Percentiles rank a stretch among this genome's conserved stretches.
These are phyloP conservation scores for Aphelenchoides fujianensis DNA, from an alignment of 1,140 invertebrate species.

Conservation along the genomic window DNA sequence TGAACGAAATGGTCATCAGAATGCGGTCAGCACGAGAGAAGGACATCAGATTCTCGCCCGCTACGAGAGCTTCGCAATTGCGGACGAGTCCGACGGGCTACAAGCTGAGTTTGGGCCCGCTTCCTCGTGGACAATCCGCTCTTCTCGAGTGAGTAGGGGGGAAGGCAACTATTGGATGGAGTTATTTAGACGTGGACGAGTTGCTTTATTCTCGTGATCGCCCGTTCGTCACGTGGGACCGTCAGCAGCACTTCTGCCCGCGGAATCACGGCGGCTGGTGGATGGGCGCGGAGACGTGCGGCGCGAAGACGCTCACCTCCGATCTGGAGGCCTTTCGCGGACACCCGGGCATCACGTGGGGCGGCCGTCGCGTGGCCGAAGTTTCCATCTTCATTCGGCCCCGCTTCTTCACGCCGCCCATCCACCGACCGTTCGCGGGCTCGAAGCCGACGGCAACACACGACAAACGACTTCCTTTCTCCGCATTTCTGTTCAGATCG, in stretches of 20 bases:
- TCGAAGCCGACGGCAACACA: neutral
- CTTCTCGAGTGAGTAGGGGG: slow-evolving; percentile 9
- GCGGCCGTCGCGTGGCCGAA: neutral
- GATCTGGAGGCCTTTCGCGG: neutral
- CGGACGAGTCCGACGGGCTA: slow-evolving; percentile 29
- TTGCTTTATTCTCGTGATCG: slow-evolving; percentile 14
- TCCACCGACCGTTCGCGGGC: neutral
- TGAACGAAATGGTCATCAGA: slow-evolving; percentile 28
- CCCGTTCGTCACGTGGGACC: slow-evolving; percentile 20
- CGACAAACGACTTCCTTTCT: too few relatives aligned
- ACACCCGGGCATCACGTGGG: slow-evolving; percentile 18
- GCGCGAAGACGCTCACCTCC: neutral
- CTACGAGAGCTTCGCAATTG: slow-evolving; percentile 26
- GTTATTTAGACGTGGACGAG: slow-evolving; percentile 23
- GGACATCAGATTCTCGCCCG: slow-evolving; percentile 13
- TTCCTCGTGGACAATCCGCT: neutral
- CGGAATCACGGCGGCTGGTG: slow-evolving; percentile 21
- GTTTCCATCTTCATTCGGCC: slow-evolving; percentile 15
- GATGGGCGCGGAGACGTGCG: slow-evolving; percentile 12
- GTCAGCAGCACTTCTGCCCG: neutral
- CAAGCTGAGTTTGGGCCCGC: slow-evolving; percentile 17
- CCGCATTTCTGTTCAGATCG: neutral
- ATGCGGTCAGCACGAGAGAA: slow-evolving; percentile 22
- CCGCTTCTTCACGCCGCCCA: slow-evolving; percentile 4
- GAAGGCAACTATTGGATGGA: neutral